Conservation (phyloP, 2,113 vertebrate species). For the Rhinolophus ferrumequinum region DNA sequence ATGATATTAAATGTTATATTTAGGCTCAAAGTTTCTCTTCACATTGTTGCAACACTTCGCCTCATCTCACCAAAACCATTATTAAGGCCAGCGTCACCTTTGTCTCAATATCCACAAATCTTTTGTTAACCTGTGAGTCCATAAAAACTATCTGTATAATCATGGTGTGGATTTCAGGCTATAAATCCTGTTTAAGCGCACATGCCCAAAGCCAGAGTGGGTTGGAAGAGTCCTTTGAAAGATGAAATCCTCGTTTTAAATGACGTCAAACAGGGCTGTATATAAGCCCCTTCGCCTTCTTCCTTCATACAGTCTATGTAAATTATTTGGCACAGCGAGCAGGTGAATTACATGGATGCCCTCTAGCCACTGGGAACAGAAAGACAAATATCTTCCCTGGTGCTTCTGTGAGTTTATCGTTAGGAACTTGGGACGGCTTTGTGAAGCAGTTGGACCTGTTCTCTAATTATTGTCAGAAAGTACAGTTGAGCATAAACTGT, state of each 20-base stretch:
- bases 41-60: not conserved
- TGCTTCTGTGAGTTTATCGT: not conserved
- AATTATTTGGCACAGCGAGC: not conserved
- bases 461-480: not conserved
- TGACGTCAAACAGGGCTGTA: not conserved
- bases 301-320: not conserved
- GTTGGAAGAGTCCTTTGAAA: constrained; percentile 24
- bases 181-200: constrained; percentile 4
- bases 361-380: not conserved
- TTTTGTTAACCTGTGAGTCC: not conserved
- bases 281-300: not conserved
- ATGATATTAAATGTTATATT: not conserved
- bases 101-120: not conserved
- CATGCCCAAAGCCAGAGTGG: not conserved
- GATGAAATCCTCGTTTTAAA: constrained; percentile 23
- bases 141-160: not conserved
- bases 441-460: not conserved
- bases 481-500: not conserved
- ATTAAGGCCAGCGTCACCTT: not conserved
- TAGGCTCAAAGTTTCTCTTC: not conserved
- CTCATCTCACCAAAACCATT: not conserved
- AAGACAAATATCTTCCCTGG: not conserved
- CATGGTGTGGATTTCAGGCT: not conserved
- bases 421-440: not conserved
- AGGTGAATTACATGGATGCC: not conserved